phyloP scores from a whole-genome alignment of 2,113 vertebrate genomes.

The Cinclus mexicanus region DNA sequence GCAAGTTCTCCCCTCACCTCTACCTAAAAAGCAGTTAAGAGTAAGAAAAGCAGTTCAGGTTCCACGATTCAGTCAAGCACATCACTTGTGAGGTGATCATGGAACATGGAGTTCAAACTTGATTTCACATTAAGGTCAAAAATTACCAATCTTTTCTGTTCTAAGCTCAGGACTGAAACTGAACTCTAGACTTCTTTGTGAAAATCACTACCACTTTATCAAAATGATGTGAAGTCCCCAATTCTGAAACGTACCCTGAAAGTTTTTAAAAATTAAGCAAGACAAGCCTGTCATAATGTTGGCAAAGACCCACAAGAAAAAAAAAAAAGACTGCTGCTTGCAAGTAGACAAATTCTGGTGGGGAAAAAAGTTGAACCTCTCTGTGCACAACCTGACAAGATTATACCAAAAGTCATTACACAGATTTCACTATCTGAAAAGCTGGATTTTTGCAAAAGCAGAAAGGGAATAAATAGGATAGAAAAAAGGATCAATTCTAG shows the following conservation, averaged over 20 bases:
- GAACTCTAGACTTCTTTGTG: not conserved
- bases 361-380: not conserved
- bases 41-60: not conserved
- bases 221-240: not conserved
- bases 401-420: not conserved
- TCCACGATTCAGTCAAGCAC: not conserved
- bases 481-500: not conserved
- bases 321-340: not conserved
- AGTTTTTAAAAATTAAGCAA: not conserved
- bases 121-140: not conserved
- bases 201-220: not conserved
- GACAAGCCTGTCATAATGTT: not conserved
- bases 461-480: not conserved
- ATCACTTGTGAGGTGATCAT: not conserved
- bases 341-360: not conserved
- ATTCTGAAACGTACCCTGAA: not conserved
- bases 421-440: not conserved
- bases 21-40: not conserved
- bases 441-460: not conserved
- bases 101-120: not conserved
- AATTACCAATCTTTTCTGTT: not conserved
- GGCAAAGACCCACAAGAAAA: not conserved
- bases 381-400: not conserved
- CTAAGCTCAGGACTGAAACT: not conserved
- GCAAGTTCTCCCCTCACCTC: not conserved